Percentiles rank a stretch among this genome's conserved stretches.
phyloP scores from a whole-genome alignment of 2,888 invertebrate genomes.

The Apocheima hispidaria region DNA sequence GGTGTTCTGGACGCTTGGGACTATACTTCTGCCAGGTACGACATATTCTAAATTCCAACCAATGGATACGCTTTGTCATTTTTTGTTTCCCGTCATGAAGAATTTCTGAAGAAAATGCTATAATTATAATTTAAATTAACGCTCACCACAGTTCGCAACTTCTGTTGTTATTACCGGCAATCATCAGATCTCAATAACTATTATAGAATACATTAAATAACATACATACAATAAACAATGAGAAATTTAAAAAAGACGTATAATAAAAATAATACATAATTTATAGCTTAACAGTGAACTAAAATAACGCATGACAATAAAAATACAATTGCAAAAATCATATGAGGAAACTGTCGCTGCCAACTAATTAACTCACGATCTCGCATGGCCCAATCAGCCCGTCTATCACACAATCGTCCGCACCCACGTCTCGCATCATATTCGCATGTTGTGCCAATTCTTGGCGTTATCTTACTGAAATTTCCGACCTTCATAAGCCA shows the following conservation, averaged over 20 bases:
- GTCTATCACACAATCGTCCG: slow-evolving; percentile 16
- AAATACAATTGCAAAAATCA: slow-evolving; percentile 5
- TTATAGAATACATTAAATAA: no score
- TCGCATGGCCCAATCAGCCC: slow-evolving; percentile 14
- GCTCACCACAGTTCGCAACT: no score
- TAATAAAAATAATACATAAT: background rate
- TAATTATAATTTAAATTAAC: no score
- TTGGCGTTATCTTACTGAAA: slow-evolving; percentile 25
- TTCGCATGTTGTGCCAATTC: slow-evolving; percentile 42
- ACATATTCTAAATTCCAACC: no score
- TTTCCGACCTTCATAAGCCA: slow-evolving; percentile 38
- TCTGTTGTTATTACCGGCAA: no score
- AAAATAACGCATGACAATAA: slow-evolving; percentile 1
- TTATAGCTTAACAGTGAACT: background rate
- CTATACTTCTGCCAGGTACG: slow-evolving; percentile 86
- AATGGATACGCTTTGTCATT: no score
- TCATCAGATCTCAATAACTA: no score
- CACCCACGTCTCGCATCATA: slow-evolving; percentile 21
- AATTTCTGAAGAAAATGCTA: no score
- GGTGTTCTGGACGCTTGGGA: slow-evolving; percentile 87
- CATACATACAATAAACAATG: no score
- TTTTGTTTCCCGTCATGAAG: no score
- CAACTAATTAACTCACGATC: slow-evolving; percentile 25
- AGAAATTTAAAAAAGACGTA: no score
- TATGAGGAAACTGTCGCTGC: slow-evolving; percentile 12